A percentile compares a stretch with the other conserved stretches of the same genome.
Conservation (phyloP, 2,888 invertebrate species). For the Pollenia amentaria region DNA sequence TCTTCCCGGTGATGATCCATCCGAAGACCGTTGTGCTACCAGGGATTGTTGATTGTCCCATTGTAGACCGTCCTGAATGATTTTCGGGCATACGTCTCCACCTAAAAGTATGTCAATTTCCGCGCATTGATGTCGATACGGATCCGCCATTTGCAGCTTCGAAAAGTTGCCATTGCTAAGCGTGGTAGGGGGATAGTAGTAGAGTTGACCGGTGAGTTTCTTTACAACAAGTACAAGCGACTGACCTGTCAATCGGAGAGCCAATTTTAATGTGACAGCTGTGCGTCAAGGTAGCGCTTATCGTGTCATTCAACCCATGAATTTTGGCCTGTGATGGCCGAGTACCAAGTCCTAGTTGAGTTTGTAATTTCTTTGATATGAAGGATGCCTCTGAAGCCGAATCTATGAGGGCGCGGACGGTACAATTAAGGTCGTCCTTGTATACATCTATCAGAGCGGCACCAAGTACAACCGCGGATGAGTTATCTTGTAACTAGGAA, state of each 20-base stretch:
- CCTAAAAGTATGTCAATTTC: slow-evolving; percentile 1
- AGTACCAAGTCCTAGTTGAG: too few species aligned
- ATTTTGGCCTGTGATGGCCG: too few species aligned
- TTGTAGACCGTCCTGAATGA: background rate
- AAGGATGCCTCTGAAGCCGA: background rate
- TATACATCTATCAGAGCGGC: too few species aligned
- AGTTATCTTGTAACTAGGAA: too few species aligned
- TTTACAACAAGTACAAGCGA: slow-evolving; percentile 8
- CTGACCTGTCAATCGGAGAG: background rate
- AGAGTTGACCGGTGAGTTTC: slow-evolving; percentile 2
- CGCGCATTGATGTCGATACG: background rate
- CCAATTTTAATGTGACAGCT: background rate
- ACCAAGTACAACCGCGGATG: too few species aligned
- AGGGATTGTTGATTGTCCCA: background rate
- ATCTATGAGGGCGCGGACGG: background rate
- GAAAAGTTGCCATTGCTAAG: background rate
- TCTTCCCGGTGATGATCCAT: slow-evolving; percentile 27
- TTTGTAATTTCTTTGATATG: too few species aligned
- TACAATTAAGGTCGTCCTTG: too few species aligned
- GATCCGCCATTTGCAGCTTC: slow-evolving; percentile 11
- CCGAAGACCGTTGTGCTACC: slow-evolving; percentile 37
- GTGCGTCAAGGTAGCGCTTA: too few species aligned
- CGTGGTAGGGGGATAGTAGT: background rate
- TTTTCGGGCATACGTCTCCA: background rate
- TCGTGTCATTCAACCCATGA: too few species aligned